Evolutionary conservation across 2,888 invertebrate genomes (phyloP).

Genomic region (Acronicta aceris): DNA sequence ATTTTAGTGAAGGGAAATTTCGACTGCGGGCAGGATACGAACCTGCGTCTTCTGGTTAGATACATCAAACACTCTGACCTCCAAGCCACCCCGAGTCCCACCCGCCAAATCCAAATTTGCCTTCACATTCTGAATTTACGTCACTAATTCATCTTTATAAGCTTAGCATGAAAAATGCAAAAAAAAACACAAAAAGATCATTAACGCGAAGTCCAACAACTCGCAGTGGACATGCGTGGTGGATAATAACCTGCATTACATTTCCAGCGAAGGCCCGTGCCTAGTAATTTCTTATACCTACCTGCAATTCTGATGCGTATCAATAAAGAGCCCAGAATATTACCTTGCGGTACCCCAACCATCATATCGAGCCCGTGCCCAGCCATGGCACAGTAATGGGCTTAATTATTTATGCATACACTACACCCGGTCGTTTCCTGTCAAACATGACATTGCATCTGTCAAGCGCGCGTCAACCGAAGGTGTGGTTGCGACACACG

Average conservation of each 20-base stretch:
- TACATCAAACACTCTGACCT: no score
- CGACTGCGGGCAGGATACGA: no score
- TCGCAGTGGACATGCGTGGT: no score
- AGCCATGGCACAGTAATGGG: background rate
- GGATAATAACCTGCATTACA: no score
- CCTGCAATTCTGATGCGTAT: background rate
- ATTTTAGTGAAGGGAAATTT: no score
- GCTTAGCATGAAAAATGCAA: no score
- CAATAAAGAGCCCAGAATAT: background rate
- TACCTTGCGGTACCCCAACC: background rate
- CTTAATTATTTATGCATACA: slow-evolving; percentile 2
- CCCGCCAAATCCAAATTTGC: no score
- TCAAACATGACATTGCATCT: slow-evolving; percentile 61
- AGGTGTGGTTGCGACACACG: slow-evolving; percentile 63
- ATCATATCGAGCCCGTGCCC: background rate
- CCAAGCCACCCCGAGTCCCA: no score
- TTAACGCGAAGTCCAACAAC: background rate
- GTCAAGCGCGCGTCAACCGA: slow-evolving; percentile 49
- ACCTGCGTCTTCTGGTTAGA: no score
- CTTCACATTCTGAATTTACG: no score
- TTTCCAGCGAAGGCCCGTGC: no score
- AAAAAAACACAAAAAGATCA: background rate
- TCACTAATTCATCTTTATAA: no score
- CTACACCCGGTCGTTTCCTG: slow-evolving; percentile 48
- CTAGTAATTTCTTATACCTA: background rate